Evolutionary conservation across 2,888 invertebrate genomes (phyloP), one percentile per base, ranked within the genome.

Genomic region (Papilio demoleus): DNA sequence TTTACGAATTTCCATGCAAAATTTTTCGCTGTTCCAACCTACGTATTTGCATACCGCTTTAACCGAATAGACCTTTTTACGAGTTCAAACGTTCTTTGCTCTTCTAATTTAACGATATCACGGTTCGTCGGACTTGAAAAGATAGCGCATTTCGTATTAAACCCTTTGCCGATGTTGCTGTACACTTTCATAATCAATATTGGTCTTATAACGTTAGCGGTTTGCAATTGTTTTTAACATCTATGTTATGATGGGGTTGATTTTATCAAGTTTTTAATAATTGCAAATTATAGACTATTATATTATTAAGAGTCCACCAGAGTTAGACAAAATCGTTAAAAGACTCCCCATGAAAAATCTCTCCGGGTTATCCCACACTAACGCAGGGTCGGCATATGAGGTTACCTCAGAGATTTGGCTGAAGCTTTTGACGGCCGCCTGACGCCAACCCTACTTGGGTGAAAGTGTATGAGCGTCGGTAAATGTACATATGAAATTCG

Each of bases 21-120:
- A 64, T 22, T 56, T 38, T 38, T 8, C 22, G 24, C 42, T 19
- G 42, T 65, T 31, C 45, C 40, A 14, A 45, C 14, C 56, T 22
- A 45, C 19, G 61, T 42, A 62, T 45, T 40, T 67, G 42, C 61
- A 53, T 62, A 62, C 61, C 67, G 62, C 34, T 67, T 53, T 67
- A 62, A 42, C 40, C 53, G 34, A 47, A 68, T 42, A 63, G 56
- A 64, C 68, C 62, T 62, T 68, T 68, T 72, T 68, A 70, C 58
- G 58, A 70, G 64, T 70, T 73, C 70, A 73, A 75, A 74, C 70
- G 72, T 47, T 73, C 72, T 72, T 70, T 70, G 68, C 74, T 72
- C 70, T 71, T 72, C 71, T 71, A 70, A 70, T 71, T 70, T 63
- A 67, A 70, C 70, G 72, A 74, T 73, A 74, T 62, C 71, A 56